phyloP scores from a whole-genome alignment of 2,113 vertebrate genomes.

The Caranx ignobilis region DNA sequence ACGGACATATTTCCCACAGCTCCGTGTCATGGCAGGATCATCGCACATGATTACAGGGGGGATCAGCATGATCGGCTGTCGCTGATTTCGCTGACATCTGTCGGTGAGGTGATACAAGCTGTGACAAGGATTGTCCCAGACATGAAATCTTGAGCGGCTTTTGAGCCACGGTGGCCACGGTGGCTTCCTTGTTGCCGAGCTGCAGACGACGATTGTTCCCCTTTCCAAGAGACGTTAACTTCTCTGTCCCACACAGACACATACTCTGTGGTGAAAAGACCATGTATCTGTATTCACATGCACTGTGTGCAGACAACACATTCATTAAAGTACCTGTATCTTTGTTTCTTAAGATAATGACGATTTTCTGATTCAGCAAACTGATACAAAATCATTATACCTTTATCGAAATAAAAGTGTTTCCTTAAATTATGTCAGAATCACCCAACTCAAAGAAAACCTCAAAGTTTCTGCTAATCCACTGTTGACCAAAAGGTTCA shows the following conservation, averaged over 20 bases:
- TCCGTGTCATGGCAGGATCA: slow-evolving; percentile 84
- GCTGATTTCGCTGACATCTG: slow-evolving; percentile 95
- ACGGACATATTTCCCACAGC: slow-evolving; percentile 79
- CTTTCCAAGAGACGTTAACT: too few species aligned
- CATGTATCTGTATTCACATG: background rate
- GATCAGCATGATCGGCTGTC: slow-evolving; percentile 94
- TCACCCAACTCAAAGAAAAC: background rate
- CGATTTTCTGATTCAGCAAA: too few species aligned
- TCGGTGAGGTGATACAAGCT: slow-evolving; percentile 90
- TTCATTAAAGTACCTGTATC: too few species aligned
- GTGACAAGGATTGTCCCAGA: slow-evolving; percentile 90
- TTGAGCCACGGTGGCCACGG: slow-evolving; percentile 72
- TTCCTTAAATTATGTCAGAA: background rate
- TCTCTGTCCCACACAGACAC: too few species aligned
- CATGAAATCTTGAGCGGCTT: slow-evolving; percentile 83
- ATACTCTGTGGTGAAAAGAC: background rate
- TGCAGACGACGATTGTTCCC: background rate
- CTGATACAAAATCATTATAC: too few species aligned
- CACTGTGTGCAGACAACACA: too few species aligned
- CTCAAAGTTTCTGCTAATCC: background rate
- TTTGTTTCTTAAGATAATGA: too few species aligned
- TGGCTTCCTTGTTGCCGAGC: background rate
- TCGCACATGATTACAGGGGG: slow-evolving; percentile 85
- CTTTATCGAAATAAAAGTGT: background rate
- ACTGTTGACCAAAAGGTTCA: too few species aligned